Conservation (phyloP, 2,888 invertebrate species). For the Rhorus exstirpatorius region DNA sequence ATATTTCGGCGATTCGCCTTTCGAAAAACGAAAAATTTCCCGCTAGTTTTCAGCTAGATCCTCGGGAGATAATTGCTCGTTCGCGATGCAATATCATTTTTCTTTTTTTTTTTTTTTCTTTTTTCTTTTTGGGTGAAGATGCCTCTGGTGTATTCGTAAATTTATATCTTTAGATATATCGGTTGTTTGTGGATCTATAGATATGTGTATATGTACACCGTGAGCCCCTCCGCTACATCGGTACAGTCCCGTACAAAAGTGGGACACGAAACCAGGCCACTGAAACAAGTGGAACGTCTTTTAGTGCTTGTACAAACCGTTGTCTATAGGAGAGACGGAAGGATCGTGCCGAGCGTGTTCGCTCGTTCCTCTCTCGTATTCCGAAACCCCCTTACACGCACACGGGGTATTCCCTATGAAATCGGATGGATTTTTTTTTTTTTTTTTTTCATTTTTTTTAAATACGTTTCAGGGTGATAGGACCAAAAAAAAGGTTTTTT, state of each 20-base stretch:
- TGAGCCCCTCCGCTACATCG: conserved; percentile 50
- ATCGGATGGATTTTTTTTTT: not conserved
- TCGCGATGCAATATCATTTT: conserved; percentile 31
- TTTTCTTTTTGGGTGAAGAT: conserved; percentile 11
- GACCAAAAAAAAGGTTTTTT: not conserved
- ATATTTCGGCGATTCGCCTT: conserved; percentile 27
- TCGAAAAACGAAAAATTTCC: too few relatives aligned
- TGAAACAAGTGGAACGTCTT: conserved; percentile 86
- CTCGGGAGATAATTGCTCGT: not conserved
- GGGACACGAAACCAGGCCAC: conserved; percentile 85
- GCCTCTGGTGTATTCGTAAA: too few relatives aligned
- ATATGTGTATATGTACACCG: conserved; percentile 25
- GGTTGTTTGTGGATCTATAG: conserved; percentile 9
- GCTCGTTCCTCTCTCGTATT: conserved; percentile 35
- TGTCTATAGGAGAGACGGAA: conserved; percentile 50
- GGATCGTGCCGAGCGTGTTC: conserved; percentile 49
- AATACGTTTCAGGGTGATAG: too few relatives aligned
- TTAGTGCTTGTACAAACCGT: conserved; percentile 78
- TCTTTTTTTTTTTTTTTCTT: not conserved
- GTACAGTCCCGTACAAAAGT: conserved; percentile 81
- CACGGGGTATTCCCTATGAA: not conserved
- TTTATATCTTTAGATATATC: too few relatives aligned
- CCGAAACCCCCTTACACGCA: conserved; percentile 11
- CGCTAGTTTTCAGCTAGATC: not conserved
- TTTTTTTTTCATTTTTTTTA: not conserved